A percentile compares a stretch with the other conserved stretches of the same genome.
These are phyloP conservation scores for Apostichopus parvimensis DNA, from an alignment of 35 echinoderm and acorn worm genomes.

Conservation along the genomic window DNA sequence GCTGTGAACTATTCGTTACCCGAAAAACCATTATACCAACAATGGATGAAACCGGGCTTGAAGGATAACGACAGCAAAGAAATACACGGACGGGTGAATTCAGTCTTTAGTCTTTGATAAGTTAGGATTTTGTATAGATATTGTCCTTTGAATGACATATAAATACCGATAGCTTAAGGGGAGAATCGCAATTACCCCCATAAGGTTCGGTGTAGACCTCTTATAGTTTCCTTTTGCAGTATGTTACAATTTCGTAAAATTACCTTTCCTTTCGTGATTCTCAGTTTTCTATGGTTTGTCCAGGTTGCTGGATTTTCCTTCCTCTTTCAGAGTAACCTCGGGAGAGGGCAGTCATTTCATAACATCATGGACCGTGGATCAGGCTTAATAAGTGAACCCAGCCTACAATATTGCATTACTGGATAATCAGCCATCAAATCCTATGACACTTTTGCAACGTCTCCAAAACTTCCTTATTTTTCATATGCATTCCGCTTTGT, in stretches of 20 bases:
- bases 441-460: constrained; percentile 5
- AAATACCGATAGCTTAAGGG: too few species aligned
- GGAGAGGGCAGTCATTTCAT: constrained; percentile 21
- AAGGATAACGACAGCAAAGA: too few species aligned
- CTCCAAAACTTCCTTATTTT: background rate
- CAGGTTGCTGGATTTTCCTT: constrained; percentile 6
- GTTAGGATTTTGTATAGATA: too few species aligned
- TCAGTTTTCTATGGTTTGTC: background rate
- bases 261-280: background rate
- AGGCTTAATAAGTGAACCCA: background rate
- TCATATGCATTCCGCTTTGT: background rate
- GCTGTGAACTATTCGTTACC: too few species aligned
- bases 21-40: too few species aligned
- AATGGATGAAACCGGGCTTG: too few species aligned
- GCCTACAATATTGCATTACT: background rate
- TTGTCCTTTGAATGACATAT: too few species aligned
- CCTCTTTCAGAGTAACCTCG: background rate
- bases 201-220: too few species aligned
- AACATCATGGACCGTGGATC: background rate
- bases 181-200: too few species aligned
- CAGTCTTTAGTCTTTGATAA: too few species aligned
- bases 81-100: too few species aligned
- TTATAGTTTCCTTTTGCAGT: background rate
- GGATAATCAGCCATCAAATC: background rate
- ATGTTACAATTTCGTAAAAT: background rate